These are phyloP conservation scores for Sphaeramia orbicularis DNA, from an alignment of 2,797 vertebrate genomes.

Conservation along the genomic window DNA sequence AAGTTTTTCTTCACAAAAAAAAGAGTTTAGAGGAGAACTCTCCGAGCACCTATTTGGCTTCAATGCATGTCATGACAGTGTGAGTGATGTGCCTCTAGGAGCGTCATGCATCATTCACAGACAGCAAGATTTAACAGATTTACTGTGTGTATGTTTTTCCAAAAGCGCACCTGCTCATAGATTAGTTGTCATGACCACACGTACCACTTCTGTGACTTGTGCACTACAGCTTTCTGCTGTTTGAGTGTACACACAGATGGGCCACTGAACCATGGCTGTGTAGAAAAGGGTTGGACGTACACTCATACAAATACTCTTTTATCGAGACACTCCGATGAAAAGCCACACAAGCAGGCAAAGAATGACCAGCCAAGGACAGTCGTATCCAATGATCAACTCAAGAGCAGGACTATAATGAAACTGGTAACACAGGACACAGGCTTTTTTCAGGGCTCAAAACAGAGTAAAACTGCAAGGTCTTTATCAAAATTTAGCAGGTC, in stretches of 20 bases:
- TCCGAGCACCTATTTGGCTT: slow-evolving; percentile 35
- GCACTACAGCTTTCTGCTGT: slow-evolving; percentile 6
- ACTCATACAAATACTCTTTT: background rate
- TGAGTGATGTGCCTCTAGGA: slow-evolving; percentile 63
- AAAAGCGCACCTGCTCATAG: slow-evolving; percentile 56
- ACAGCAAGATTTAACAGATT: slow-evolving; percentile 62
- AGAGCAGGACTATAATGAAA: too few relatives aligned
- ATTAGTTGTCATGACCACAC: slow-evolving; percentile 56
- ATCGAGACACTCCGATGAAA: slow-evolving; percentile 4
- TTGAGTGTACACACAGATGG: slow-evolving; percentile 21
- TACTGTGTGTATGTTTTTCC: slow-evolving; percentile 52
- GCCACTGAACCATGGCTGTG: slow-evolving; percentile 13
- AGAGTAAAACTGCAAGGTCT: too few relatives aligned
- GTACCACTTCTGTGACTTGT: background rate
- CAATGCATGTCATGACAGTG: slow-evolving; percentile 50
- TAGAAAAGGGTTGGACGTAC: background rate
- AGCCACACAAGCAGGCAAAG: background rate
- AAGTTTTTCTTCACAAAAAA: too few relatives aligned
- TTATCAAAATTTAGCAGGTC: too few relatives aligned
- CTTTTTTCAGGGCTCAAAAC: too few relatives aligned
- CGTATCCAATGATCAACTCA: too few relatives aligned
- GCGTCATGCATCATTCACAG: slow-evolving; percentile 66
- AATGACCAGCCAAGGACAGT: background rate
- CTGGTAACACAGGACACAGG: too few relatives aligned
- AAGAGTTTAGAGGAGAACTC: slow-evolving; percentile 44